Conservation (phyloP, 1,140 invertebrate genomes). For the Matsumurasca onukii region DNA sequence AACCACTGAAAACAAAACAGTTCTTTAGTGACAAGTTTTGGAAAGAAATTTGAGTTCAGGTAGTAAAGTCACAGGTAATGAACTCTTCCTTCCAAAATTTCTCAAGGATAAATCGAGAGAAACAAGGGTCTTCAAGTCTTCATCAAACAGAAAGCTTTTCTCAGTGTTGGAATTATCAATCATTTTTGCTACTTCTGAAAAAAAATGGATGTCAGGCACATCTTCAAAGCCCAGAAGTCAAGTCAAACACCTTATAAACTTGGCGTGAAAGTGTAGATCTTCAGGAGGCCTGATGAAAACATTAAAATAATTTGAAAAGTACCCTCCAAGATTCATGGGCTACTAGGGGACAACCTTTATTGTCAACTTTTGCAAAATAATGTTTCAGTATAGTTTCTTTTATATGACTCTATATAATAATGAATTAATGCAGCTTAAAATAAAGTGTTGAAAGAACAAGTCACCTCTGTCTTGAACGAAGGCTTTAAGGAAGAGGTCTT, state of each 20-base stretch:
- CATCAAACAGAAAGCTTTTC: too few species aligned
- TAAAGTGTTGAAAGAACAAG: not conserved
- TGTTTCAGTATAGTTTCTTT: not conserved
- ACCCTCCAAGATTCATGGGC: too few species aligned
- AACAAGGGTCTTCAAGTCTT: not conserved
- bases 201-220: too few species aligned
- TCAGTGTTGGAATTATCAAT: too few species aligned
- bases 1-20: conserved; percentile 38
- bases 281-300: not conserved
- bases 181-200: too few species aligned
- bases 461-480: conserved; percentile 48
- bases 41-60: not conserved
- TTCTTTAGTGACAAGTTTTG: not conserved
- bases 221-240: too few species aligned
- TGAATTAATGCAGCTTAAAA: not conserved
- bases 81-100: not conserved
- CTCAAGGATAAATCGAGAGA: not conserved
- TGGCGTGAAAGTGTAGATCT: not conserved
- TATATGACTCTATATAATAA: not conserved
- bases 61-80: not conserved
- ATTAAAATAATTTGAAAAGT: not conserved
- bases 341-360: too few species aligned
- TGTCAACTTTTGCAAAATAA: too few species aligned
- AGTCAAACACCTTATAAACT: too few species aligned
- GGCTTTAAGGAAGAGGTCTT: conserved; percentile 48